phyloP scores from a whole-genome alignment of 2,888 invertebrate genomes.

The Lysandra bellargus region DNA sequence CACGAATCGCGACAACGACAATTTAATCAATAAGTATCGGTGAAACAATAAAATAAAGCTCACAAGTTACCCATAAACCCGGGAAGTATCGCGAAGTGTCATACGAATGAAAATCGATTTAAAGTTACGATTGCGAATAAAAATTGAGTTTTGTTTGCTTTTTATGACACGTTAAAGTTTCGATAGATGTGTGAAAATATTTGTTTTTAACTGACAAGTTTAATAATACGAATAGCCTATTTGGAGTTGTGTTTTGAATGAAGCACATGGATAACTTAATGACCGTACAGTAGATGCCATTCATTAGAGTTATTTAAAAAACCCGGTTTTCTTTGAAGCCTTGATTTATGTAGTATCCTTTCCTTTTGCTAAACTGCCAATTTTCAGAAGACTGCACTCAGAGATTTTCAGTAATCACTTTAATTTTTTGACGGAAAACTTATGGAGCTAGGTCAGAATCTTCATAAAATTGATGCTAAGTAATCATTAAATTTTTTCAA shows the following conservation, averaged over 20 bases:
- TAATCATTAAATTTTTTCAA: no score
- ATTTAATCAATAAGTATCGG: slow-evolving; percentile 9
- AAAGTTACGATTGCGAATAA: slow-evolving; percentile 69
- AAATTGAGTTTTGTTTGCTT: slow-evolving; percentile 56
- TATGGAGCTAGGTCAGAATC: no score
- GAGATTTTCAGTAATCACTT: no score
- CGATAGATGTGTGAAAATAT: neutral
- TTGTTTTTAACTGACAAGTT: neutral
- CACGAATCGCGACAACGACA: slow-evolving; percentile 6
- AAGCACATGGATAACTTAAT: neutral
- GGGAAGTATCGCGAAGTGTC: slow-evolving; percentile 57
- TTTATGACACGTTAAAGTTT: neutral
- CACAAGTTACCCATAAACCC: slow-evolving; percentile 46
- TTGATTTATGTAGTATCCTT: no score
- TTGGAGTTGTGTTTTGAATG: no score
- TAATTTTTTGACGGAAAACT: no score
- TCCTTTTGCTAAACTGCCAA: no score
- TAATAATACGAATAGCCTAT: no score
- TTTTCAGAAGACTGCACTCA: no score
- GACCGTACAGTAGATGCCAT: neutral
- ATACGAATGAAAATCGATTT: slow-evolving; percentile 69
- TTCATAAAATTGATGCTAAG: no score
- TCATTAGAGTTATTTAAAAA: no score
- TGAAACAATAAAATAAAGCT: neutral
- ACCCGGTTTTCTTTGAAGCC: no score